Conservation (phyloP, 2,888 invertebrate species). For the Phaedon cochleariae region DNA sequence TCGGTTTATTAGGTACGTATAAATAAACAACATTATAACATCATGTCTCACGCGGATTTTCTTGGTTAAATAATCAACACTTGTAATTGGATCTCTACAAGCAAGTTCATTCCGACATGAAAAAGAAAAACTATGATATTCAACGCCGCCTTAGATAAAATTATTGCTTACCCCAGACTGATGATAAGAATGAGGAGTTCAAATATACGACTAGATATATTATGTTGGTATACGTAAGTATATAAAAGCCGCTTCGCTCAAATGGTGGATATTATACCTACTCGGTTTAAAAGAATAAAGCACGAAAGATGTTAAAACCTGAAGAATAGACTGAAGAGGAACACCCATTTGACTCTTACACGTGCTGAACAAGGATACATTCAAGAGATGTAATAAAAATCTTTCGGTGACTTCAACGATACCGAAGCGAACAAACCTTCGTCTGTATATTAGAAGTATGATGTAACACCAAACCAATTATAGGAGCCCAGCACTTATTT, state of each 20-base stretch:
- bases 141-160: slow-evolving; percentile 20
- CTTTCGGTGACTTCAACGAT: slow-evolving; percentile 43
- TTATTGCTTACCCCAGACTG: slow-evolving; percentile 8
- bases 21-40: too few relatives aligned
- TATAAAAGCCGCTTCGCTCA: slow-evolving; percentile 38
- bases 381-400: slow-evolving; percentile 33
- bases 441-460: too few relatives aligned
- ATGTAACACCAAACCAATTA: too few relatives aligned
- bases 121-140: slow-evolving; percentile 10
- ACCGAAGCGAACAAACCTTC: slow-evolving; percentile 42
- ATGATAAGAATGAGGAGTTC: neutral
- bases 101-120: too few relatives aligned
- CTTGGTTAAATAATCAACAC: too few relatives aligned
- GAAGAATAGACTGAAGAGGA: slow-evolving; percentile 38
- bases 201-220: too few relatives aligned
- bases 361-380: slow-evolving; percentile 32
- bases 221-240: too few relatives aligned
- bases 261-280: slow-evolving; percentile 44
- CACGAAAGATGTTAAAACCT: slow-evolving; percentile 49
- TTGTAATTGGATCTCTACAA: too few relatives aligned
- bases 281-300: slow-evolving; percentile 53
- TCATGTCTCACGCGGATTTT: neutral
- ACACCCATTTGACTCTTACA: slow-evolving; percentile 20
- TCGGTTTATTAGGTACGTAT: too few relatives aligned
- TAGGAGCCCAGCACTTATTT: too few relatives aligned